Percentiles rank a stretch among this genome's conserved stretches.
These are phyloP conservation scores for Sericinus montela DNA, from an alignment of 2,888 invertebrate species.

Conservation along the genomic window DNA sequence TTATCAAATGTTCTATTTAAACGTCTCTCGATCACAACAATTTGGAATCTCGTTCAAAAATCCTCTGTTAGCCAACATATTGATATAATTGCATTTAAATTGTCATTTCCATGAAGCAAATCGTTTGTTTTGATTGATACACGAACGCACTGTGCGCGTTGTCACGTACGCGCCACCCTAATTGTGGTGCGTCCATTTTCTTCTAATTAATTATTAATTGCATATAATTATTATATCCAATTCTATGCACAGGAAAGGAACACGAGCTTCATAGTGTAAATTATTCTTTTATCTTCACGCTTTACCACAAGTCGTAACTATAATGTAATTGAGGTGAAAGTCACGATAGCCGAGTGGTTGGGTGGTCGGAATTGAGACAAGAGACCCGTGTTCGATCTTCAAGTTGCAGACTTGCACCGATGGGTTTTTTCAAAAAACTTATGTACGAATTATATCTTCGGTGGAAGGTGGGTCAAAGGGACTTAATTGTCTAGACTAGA, in stretches of 20 bases:
- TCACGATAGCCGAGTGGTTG: no score
- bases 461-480: no score
- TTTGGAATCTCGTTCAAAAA: conserved; percentile 10
- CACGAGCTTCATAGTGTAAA: background rate
- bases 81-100: conserved; percentile 44
- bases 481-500: no score
- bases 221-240: background rate
- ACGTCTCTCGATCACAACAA: background rate
- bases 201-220: conserved; percentile 8
- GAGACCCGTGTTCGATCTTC: no score
- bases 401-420: no score
- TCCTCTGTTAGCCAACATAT: conserved; percentile 31
- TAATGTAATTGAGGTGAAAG: no score
- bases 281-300: background rate
- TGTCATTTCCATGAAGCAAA: conserved; percentile 41
- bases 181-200: background rate
- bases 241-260: background rate
- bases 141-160: conserved; percentile 24
- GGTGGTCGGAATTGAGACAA: no score
- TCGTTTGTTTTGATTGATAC: conserved; percentile 51
- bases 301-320: no score
- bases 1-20: background rate
- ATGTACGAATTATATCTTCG: no score
- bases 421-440: no score
- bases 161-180: conserved; percentile 10